These are phyloP conservation scores for Syndactyla subalaris DNA, from an alignment of 2,797 vertebrate genomes.

Conservation along the genomic window DNA sequence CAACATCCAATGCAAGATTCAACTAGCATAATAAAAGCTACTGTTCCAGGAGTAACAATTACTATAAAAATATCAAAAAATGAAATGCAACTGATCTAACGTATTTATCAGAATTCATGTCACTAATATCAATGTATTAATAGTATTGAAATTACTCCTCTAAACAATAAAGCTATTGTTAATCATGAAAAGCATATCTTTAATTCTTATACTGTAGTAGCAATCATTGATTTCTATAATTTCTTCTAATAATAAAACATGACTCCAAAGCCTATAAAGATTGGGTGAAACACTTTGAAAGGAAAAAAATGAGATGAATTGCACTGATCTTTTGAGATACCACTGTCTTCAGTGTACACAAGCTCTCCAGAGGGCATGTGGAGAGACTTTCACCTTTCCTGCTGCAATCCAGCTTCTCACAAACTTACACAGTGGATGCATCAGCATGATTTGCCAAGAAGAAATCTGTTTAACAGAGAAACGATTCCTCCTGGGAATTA, in stretches of 20 bases:
- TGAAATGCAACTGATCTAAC: not conserved
- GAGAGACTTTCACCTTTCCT: not conserved
- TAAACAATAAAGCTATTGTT: not conserved
- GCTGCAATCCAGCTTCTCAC: not conserved
- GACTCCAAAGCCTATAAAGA: not conserved
- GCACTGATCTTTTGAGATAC: not conserved
- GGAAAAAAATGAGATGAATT: not conserved
- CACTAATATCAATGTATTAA: not conserved
- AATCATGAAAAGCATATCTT: not conserved
- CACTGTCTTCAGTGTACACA: not conserved
- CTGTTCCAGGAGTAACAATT: not conserved
- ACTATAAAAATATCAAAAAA: not conserved
- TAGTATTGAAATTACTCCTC: not conserved
- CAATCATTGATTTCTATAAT: not conserved
- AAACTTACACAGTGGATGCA: not conserved
- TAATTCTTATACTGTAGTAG: not conserved
- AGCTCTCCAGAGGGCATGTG: not conserved
- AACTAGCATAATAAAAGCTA: not conserved
- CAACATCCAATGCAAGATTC: not conserved
- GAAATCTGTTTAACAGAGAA: conserved; percentile 14
- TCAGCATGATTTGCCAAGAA: not conserved
- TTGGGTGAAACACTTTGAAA: not conserved
- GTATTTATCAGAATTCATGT: not conserved
- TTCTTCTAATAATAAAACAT: not conserved
- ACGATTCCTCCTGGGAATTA: not conserved